phyloP scores from a whole-genome alignment of 2,113 vertebrate species.

The Protobothrops flavoviridis region DNA sequence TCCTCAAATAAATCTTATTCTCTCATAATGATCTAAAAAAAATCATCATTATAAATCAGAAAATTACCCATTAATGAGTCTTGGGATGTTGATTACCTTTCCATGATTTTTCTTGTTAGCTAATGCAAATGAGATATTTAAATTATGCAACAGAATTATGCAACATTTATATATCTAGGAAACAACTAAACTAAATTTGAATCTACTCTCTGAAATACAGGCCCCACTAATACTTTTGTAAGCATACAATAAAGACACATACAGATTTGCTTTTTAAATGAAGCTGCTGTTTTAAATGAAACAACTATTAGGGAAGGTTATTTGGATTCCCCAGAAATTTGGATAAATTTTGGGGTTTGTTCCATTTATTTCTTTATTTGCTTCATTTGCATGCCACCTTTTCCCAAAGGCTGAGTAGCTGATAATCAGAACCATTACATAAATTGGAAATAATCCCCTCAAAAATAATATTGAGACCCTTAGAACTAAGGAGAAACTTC shows the following conservation, averaged over 20 bases:
- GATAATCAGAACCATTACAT: neutral
- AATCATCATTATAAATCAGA: constrained; percentile 62
- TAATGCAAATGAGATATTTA: constrained; percentile 65
- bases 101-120: constrained; percentile 69
- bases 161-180: constrained; percentile 45
- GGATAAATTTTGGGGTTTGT: neutral
- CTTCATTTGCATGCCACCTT: neutral
- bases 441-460: neutral
- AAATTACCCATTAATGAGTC: constrained; percentile 3
- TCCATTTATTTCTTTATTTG: neutral
- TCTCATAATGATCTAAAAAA: constrained; percentile 66
- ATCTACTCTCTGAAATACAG: neutral
- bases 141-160: constrained; percentile 59
- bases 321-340: neutral
- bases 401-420: neutral
- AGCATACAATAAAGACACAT: neutral
- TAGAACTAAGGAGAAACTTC: too few species aligned
- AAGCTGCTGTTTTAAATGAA: neutral
- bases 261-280: neutral
- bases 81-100: constrained; percentile 68
- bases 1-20: constrained; percentile 64
- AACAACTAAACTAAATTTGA: constrained; percentile 54
- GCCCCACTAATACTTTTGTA: neutral
- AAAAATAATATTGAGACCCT: neutral
- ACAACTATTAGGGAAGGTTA: neutral